Base-by-base conservation (phyloP, 2,113 vertebrate genomes). In the Pseudopipra pipra region DNA sequence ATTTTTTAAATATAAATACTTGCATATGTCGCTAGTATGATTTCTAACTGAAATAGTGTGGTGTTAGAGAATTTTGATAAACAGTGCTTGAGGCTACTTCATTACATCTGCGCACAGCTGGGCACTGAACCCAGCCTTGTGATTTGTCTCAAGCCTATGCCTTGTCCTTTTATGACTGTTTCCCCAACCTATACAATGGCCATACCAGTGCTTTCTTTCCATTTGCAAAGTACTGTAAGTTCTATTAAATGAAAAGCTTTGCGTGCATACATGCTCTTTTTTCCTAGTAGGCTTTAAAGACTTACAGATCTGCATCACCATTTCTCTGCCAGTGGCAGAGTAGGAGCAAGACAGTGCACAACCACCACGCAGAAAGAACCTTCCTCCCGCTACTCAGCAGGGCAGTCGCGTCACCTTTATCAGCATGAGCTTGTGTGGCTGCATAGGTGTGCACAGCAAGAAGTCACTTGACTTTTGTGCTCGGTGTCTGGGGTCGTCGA, bases 1-100 rank as follows among this genome's bases (percentile, higher is more conserved):
- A 97, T 95, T 97, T 95, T 94, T 47, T 2, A 95, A 92, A 95
- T 92, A 90, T 90, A 95, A 97, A 90, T 93, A 89, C 83, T 95
- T 95, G 56, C 95, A 95, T 95, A 75, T 96, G 96, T 92, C 27
- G 2, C 80, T 95, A 96, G 93, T 95, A 95, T 90, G 83, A 61
- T 87, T 97, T 93, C 91, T 95, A 92, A 90, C 86, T 77, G 59
- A 81, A 95, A 47, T 93, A 47, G 89, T 8, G 89, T 89, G 80
- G 70, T 75, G 91, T 81, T 95, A 74, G 73, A 81, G 86, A 78
- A 78, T 68, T 92, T 90, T 95, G 94, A 96, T 96, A 90, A 93
- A 93, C 70, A 92, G 83, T 33, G 89, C 89, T 96, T 30, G 89
- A 77, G 94, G 94, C 95, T 92, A 87, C 93, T 93, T 95, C 73